A percentile compares a stretch with the other conserved stretches of the same genome.
Evolutionary conservation across 2,888 invertebrate genomes (phyloP).

Genomic region (Teinopalpus imperialis): DNA sequence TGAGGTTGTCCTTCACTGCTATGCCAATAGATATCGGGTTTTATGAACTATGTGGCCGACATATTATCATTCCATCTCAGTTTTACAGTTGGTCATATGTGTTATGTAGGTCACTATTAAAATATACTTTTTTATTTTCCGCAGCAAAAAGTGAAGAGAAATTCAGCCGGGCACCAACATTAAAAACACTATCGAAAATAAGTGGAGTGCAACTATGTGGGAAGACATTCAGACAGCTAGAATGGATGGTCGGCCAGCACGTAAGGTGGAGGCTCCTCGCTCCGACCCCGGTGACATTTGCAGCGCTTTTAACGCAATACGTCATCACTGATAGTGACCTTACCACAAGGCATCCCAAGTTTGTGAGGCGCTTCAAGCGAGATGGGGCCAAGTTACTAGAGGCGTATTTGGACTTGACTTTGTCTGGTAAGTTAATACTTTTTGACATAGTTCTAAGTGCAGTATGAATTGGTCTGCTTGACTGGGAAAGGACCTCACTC

Average conservation of each 20-base stretch:
- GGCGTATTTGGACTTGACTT: slow-evolving; percentile 65
- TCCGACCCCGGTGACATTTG: slow-evolving; percentile 69
- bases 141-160: slow-evolving; percentile 74
- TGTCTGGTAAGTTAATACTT: slow-evolving; percentile 58
- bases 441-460: too few species aligned
- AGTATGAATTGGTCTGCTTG: too few species aligned
- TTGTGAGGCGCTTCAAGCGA: slow-evolving; percentile 59
- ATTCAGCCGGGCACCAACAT: slow-evolving; percentile 61
- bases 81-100: too few species aligned
- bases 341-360: slow-evolving; percentile 64
- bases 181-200: slow-evolving; percentile 59
- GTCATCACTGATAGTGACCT: slow-evolving; percentile 65
- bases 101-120: too few species aligned
- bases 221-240: slow-evolving; percentile 67
- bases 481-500: too few species aligned
- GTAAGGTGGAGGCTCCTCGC: slow-evolving; percentile 64
- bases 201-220: slow-evolving; percentile 65
- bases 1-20: too few species aligned
- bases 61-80: too few species aligned
- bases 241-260: slow-evolving; percentile 76
- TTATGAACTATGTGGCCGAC: too few species aligned
- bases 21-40: too few species aligned
- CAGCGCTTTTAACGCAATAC: slow-evolving; percentile 59
- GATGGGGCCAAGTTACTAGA: slow-evolving; percentile 64
- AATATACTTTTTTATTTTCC: slow-evolving; percentile 6